Base-by-base conservation (phyloP, 2,888 invertebrate genomes). In the Gonocerus acuteangulatus region DNA sequence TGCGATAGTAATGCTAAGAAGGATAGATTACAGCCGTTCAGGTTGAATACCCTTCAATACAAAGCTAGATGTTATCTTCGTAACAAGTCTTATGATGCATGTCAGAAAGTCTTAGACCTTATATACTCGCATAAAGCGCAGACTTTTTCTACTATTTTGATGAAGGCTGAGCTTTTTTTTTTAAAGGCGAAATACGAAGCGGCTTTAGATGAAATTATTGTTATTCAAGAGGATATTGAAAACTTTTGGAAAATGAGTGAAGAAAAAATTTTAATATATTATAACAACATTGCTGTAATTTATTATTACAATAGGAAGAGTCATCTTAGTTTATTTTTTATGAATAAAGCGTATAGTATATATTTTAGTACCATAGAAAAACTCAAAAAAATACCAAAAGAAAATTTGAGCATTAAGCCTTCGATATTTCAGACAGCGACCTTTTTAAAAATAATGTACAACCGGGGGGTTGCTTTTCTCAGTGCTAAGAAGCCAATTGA, bases 281-380 rank as follows among this genome's bases (percentile, higher is more conserved):
- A 87, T 71, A 93, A 91, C 71, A 90, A 92, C 71, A 80, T 90
- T 71, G 91, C 87, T 47, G 85, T 87, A 56, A 80, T 89, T 67
- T 86, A 91, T 74, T 82, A 89, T 71, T 84, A 87, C 36, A 80
- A 89, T 74, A 85, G 85, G 18, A 91, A 90, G 76, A 86, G 86
- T 48, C 84, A 86, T 74, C 78, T 91, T 62, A 88, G 89, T 6
- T 82, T 84, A 54, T 85, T 86, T 72, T 88, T 89, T 74, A 83
- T 89, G 68, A 84, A 86, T 69, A 83, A 85, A 74, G 89, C 91
- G 49, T 74, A 90, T 2, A 45, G 23, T 34, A 15, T 54, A 15
- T 62, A 60, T 82, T 85, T 71, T 86, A 88, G 73, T 88, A 89
- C 71, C 78, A 79, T 63, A 71, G 73, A 62, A 75, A 73, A 22